Evolutionary conservation across 2,113 vertebrate species (phyloP), one percentile per base, ranked within the genome.

Genomic region (Anoura caudifer): DNA sequence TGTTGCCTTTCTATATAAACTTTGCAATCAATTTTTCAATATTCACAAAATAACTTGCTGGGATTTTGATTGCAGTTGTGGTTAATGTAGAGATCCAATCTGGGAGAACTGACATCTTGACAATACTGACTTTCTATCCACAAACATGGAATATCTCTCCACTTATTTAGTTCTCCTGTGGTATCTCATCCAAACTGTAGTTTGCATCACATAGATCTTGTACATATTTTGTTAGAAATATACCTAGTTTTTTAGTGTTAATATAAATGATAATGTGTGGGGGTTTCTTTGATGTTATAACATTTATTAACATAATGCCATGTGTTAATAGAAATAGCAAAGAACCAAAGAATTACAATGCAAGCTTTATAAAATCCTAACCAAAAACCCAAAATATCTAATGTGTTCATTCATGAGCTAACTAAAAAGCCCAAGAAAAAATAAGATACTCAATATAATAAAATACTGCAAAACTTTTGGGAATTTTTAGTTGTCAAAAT

Each of bases 291-390:
- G 99, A 98, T 99, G 99, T 99, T 99, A 99, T 99, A 99, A 99
- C 99, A 99, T 99, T 99, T 99, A 99, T 99, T 99, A 99, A 99
- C 99, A 99, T 99, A 99, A 99, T 99, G 98, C 98, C 99, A 99
- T 99, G 98, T 98, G 98, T 99, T 99, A 99, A 99, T 99, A 99
- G 98, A 99, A 99, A 99, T 98, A 99, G 98, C 98, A 99, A 99
- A 99, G 98, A 99, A 99, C 98, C 98, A 99, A 99, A 99, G 99
- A 99, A 99, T 99, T 99, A 99, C 98, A 99, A 99, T 99, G 99
- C 99, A 99, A 99, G 99, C 99, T 99, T 99, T 98, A 99, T 98
- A 98, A 98, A 99, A 99, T 99, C 98, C 98, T 98, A 99, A 99
- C 98, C 98, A 98, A 99, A 99, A 99, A 98, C 98, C 98, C 97